These are phyloP conservation scores for Sciurus vulgaris DNA, from an alignment of 2,797 vertebrate genomes.

Conservation along the genomic window DNA sequence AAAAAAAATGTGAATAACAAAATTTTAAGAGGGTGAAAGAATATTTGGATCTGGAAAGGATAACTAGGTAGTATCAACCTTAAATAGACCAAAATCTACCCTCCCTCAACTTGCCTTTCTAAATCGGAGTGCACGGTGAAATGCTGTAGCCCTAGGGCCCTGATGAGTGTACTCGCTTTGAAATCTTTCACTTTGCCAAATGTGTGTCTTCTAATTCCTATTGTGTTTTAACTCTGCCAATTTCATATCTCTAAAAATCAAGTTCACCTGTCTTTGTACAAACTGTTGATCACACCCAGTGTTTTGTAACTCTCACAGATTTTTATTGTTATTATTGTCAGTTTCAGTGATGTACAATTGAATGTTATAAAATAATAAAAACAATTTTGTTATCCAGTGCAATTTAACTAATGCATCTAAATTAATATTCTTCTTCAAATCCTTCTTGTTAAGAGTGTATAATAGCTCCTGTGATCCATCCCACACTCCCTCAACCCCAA, in stretches of 20 bases:
- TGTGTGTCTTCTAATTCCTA: not conserved
- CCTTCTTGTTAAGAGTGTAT: not conserved
- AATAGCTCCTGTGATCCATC: not conserved
- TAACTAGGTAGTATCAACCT: not conserved
- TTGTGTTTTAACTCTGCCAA: not conserved
- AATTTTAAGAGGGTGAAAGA: conserved; percentile 40
- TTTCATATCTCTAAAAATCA: not conserved
- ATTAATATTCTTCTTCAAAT: not conserved
- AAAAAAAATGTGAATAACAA: not conserved
- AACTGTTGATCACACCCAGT: not conserved
- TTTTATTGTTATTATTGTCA: not conserved
- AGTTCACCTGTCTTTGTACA: not conserved
- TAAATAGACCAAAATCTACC: not conserved
- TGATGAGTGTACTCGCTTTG: not conserved
- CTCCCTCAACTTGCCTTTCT: not conserved
- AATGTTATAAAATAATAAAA: not conserved
- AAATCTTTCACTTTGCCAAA: not conserved
- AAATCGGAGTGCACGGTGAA: not conserved
- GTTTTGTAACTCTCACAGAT: not conserved
- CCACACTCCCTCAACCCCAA: fast-evolving
- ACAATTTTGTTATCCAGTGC: not conserved
- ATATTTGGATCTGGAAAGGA: not conserved
- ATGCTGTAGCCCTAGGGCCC: no score
- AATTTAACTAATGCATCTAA: not conserved
- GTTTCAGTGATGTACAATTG: not conserved